Percentiles rank a stretch among this genome's conserved stretches.
Evolutionary conservation across 2,888 invertebrate genomes (phyloP).

Genomic region (Iselma pallidipennis): DNA sequence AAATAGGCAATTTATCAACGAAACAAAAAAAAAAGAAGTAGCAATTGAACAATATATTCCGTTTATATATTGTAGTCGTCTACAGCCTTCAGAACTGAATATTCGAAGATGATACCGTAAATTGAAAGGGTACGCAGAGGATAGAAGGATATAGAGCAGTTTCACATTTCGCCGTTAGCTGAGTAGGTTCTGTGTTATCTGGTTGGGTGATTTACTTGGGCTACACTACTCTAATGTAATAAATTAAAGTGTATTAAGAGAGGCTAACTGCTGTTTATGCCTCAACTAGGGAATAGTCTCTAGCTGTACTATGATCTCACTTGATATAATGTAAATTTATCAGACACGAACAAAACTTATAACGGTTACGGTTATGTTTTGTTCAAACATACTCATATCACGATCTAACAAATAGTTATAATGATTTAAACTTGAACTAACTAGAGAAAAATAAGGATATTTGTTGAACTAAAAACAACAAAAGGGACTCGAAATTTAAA

Average conservation of each 20-base stretch:
- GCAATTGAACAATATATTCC: neutral
- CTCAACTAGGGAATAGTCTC: conserved; percentile 17
- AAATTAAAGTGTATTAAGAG: conserved; percentile 34
- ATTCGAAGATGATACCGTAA: conserved; percentile 28
- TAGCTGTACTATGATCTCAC: neutral
- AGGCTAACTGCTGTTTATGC: conserved; percentile 31
- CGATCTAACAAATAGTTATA: too few species aligned
- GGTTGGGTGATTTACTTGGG: conserved; percentile 29
- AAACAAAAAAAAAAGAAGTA: neutral
- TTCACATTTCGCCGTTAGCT: conserved; percentile 23
- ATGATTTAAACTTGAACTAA: too few species aligned
- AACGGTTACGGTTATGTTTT: neutral
- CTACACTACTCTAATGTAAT: conserved; percentile 28
- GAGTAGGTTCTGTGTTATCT: conserved; percentile 27
- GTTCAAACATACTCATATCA: neutral
- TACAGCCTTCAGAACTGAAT: conserved; percentile 6
- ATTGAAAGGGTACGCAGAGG: conserved; percentile 21
- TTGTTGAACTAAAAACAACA: neutral
- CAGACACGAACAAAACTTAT: neutral
- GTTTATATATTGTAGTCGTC: neutral
- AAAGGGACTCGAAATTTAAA: neutral
- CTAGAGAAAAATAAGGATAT: neutral
- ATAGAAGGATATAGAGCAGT: conserved; percentile 17
- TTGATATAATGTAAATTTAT: neutral
- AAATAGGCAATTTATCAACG: neutral